These are phyloP conservation scores for Cassiopea xamachana DNA, from an alignment of 30 jellyfish, hydroid and myxozoan genomes.

Conservation along the genomic window DNA sequence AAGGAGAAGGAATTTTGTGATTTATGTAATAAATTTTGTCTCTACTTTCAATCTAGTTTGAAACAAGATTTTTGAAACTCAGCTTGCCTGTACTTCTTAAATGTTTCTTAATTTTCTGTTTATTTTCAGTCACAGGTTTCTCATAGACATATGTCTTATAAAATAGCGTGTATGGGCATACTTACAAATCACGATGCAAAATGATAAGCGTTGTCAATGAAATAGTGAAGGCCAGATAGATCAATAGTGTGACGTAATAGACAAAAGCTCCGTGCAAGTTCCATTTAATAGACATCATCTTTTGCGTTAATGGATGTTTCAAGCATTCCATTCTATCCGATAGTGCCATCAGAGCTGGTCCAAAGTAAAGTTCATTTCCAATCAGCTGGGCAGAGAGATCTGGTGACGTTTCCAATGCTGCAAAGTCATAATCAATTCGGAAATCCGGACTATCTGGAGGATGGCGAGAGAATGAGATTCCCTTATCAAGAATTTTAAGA, in stretches of 20 bases:
- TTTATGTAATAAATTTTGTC: too few relatives aligned
- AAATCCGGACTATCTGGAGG: conserved; percentile 8
- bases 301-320: conserved; percentile 52
- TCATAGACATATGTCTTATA: too few relatives aligned
- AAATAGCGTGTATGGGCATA: background rate
- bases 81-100: too few relatives aligned
- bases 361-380: conserved; percentile 46
- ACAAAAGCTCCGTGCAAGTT: conserved; percentile 31
- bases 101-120: too few relatives aligned
- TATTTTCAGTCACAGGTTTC: too few relatives aligned
- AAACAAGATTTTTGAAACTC: too few relatives aligned
- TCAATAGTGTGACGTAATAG: conserved; percentile 9
- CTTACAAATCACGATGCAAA: conserved; percentile 47
- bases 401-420: conserved; percentile 32
- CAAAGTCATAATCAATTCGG: conserved; percentile 29
- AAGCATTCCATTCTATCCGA: conserved; percentile 23
- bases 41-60: too few relatives aligned
- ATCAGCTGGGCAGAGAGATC: background rate
- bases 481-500: conserved; percentile 27
- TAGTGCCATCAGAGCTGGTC: conserved; percentile 43
- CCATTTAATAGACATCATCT: conserved; percentile 42
- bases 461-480: conserved; percentile 25
- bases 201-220: conserved; percentile 36
- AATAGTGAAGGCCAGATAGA: conserved; percentile 16
- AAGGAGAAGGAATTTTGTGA: too few relatives aligned